Evolutionary conservation across 2,888 invertebrate species (phyloP), one percentile per base, ranked within the genome.

Genomic region (Xestia sexstrigata): DNA sequence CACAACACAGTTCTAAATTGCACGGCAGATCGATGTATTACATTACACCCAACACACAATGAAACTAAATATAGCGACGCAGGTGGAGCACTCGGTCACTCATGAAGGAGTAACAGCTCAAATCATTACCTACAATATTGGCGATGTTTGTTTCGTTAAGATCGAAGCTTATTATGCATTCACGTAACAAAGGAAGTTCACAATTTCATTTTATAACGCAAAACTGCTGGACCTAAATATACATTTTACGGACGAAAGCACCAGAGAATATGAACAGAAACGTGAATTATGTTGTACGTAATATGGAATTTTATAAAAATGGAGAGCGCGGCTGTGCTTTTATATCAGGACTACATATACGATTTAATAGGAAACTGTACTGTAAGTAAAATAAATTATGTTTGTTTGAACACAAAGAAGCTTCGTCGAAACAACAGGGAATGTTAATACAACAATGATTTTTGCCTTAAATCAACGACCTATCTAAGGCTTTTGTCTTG

Each of bases 41-140:
- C 92, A 92, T 91, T 92, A 93, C 92, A 91, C 91, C 91, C 92
- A 94, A 92, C 93, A 93, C 93, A 95, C 95, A 96, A 95, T 95
- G 94, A 93, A 92, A 93, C 95, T 96, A 96, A 96, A 94, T 95
- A 95, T 96, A 96, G 95, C 92, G 87, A 79, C 90, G 91, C 94
- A 94, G 94, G 93, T 94, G 93, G 93, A 93, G 92, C 91, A 92
- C 90, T 89, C 92, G 90, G 90, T 89, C 92, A 89, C 90, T 91
- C 89, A 91, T 90, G 91, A 92, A 91, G 92, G 92, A 91, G 90
- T 89, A 91, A 90, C 89, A 90, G 88, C 87, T 87, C 86, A 88
- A 89, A 90, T 88, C 86, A 89, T 90, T 90, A 89, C 87, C 87
- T 82, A 85, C 75, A 83, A 77, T 87, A 88, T 88, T 78, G 81